Base-by-base conservation (phyloP, 2,888 invertebrate species). In the Ochropleura leucogaster region DNA sequence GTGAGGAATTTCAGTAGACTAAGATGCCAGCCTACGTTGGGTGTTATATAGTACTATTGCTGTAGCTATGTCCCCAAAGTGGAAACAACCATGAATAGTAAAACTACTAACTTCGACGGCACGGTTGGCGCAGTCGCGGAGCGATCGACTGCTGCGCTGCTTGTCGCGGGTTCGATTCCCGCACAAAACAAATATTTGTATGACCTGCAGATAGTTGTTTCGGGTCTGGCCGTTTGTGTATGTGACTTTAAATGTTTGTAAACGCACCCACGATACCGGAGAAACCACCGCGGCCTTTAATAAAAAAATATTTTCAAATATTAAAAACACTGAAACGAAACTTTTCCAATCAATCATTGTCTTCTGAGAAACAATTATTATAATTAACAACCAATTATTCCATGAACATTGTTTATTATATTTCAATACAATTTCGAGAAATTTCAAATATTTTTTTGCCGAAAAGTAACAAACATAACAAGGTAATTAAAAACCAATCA, bases 401-500 rank as follows among this genome's bases (percentile, higher is more conserved):
- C 5, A 0, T 30, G 12, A 47, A 64, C 67, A n/a, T n/a, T 4
- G 7, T 12, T 51, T 20, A 66, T 66, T 60, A 4, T 0, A 47
- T 51, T 66, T 51, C 1, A 59, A 59, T 62, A 57, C 44, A 44
- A 44, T 44, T 62, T 44, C 12, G 3, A 44, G 12, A 62, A 67
- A 6, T 1, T 1, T 2, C 5, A 10, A 46, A 53, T 4, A 60
- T 53, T 49, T 47, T 77, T 63, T 44, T 7, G 0, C 12, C 3
- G 20, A 40, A 14, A 30, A 57, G 18, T 42, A 40, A 65, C 47
- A 12, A 68, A 66, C 74, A 47, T 20, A 77, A 53, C 59, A 72
- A 69, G 57, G 62, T 79, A 70, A 79, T 83, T 84, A 84, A 82
- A 84, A 81, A 76, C 73, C 82, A 82, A 84, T 83, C 84, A 81